A percentile compares a stretch with the other conserved stretches of the same genome.
Evolutionary conservation across 1,140 invertebrate genomes (phyloP).

Genomic region (Drosophila parvula): DNA sequence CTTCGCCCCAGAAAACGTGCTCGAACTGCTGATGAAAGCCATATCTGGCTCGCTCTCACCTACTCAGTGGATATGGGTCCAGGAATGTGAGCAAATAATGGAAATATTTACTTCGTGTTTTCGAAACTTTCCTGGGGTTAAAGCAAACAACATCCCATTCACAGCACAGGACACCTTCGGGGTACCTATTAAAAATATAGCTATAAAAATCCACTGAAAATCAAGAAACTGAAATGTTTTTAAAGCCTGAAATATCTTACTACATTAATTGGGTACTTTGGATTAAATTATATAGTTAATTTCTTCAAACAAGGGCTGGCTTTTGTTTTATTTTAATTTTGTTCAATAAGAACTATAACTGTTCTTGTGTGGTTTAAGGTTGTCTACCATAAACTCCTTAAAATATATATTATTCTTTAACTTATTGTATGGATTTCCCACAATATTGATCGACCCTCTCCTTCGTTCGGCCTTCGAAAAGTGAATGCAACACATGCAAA

Average conservation of each 20-base stretch:
- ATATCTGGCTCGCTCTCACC: not conserved
- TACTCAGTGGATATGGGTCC: constrained; percentile 9
- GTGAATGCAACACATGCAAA: constrained; percentile 55
- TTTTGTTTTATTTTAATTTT: not conserved
- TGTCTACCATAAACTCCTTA: not conserved
- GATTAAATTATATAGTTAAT: not conserved
- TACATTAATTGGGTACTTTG: not conserved
- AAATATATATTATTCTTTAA: too few species aligned
- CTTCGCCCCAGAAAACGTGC: constrained; percentile 41
- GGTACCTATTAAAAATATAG: not conserved
- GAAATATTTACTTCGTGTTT: constrained; percentile 38
- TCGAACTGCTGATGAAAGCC: constrained; percentile 30
- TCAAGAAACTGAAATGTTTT: not conserved
- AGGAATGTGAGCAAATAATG: constrained; percentile 43
- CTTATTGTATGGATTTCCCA: too few species aligned
- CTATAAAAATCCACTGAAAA: not conserved
- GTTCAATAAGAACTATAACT: not conserved
- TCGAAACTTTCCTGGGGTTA: constrained; percentile 6
- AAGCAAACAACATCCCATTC: constrained; percentile 10
- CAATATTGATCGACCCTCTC: constrained; percentile 8
- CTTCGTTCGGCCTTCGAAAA: not conserved
- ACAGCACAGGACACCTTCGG: constrained; percentile 9
- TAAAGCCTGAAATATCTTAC: not conserved
- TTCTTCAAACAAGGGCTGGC: not conserved
- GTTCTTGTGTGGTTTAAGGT: not conserved